phyloP scores from a whole-genome alignment of 2,888 invertebrate species.

The Vesta saturnalis region DNA sequence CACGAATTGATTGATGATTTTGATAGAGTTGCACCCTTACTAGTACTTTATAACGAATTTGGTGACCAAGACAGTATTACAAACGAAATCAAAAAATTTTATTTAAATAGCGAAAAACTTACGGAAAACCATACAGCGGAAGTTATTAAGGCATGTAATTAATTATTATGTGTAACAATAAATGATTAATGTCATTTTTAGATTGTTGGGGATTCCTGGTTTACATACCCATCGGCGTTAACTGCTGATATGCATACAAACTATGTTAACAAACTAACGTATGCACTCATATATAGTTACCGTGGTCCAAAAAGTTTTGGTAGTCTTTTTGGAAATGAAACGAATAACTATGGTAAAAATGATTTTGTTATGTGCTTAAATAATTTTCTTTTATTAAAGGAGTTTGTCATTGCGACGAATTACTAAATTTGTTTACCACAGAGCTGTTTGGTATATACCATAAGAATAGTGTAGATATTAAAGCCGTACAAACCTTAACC shows the following conservation, averaged over 20 bases:
- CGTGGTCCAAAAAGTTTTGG: neutral
- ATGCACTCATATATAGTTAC: neutral
- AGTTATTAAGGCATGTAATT: too few relatives aligned
- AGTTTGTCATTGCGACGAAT: too few relatives aligned
- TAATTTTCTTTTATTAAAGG: too few relatives aligned
- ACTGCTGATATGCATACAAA: neutral
- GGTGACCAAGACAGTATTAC: constrained; percentile 49
- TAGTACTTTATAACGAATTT: constrained; percentile 60
- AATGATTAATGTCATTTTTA: too few relatives aligned
- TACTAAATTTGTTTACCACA: too few relatives aligned
- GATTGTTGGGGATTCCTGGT: neutral
- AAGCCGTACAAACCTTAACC: too few relatives aligned
- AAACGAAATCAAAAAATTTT: constrained; percentile 61
- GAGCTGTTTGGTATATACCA: too few relatives aligned
- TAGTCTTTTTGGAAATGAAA: neutral
- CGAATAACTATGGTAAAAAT: neutral
- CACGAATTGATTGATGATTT: constrained; percentile 62
- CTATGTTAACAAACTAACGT: neutral
- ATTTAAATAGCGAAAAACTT: constrained; percentile 60
- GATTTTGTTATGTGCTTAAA: too few relatives aligned
- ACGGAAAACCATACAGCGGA: too few relatives aligned
- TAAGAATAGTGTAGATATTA: too few relatives aligned
- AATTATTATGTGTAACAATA: too few relatives aligned
- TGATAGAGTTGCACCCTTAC: constrained; percentile 60
- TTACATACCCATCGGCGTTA: neutral